Conservation (phyloP, 2,888 invertebrate species). For the Hemithea aestivaria region DNA sequence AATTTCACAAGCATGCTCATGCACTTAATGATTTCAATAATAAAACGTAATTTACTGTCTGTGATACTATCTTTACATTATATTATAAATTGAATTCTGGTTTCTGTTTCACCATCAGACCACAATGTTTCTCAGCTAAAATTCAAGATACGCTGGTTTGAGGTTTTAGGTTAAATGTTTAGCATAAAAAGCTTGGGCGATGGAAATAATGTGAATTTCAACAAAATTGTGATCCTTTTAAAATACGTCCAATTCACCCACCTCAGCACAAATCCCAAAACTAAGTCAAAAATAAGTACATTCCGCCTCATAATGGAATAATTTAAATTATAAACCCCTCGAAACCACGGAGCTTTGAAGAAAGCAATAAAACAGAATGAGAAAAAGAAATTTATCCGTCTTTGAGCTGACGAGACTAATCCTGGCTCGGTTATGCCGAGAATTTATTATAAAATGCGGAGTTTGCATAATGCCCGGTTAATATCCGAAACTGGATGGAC, state of each 20-base stretch:
- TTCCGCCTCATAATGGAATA: slow-evolving; percentile 54
- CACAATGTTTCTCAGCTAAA: too few relatives aligned
- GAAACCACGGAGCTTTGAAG: slow-evolving; percentile 42
- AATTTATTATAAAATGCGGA: slow-evolving; percentile 56
- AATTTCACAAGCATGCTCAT: too few relatives aligned
- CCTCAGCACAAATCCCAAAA: slow-evolving; percentile 20
- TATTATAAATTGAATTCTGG: too few relatives aligned
- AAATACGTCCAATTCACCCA: not conserved
- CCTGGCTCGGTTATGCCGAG: slow-evolving; percentile 41
- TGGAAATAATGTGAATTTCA: too few relatives aligned
- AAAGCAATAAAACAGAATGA: slow-evolving; percentile 58
- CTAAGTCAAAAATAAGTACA: slow-evolving; percentile 24
- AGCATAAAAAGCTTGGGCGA: too few relatives aligned
- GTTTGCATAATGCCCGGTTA: slow-evolving; percentile 53
- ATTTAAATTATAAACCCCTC: slow-evolving; percentile 60
- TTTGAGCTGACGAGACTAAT: slow-evolving; percentile 53
- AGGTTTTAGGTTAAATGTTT: too few relatives aligned
- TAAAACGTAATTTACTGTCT: too few relatives aligned
- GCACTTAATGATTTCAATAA: too few relatives aligned
- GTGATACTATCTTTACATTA: too few relatives aligned
- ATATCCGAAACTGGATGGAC: slow-evolving; percentile 32
- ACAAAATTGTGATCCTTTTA: not conserved
- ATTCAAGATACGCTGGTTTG: too few relatives aligned
- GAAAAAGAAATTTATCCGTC: slow-evolving; percentile 51
- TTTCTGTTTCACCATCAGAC: too few relatives aligned